These are phyloP conservation scores for Labeo calbasu DNA, from an alignment of 2,797 vertebrate genomes.

Conservation along the genomic window DNA sequence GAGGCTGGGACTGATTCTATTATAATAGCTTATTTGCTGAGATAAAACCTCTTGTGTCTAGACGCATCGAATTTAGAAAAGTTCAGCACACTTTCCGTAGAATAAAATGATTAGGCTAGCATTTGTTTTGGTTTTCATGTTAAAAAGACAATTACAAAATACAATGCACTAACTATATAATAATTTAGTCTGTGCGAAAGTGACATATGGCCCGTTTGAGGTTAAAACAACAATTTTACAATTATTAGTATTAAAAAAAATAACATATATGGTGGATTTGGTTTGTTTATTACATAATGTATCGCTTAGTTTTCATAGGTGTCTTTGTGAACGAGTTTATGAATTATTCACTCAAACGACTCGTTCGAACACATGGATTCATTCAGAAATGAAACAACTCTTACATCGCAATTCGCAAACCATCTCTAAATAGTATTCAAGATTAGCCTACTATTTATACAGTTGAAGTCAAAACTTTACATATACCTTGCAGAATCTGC, in stretches of 20 bases:
- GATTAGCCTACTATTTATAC: not conserved
- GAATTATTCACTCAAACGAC: not conserved
- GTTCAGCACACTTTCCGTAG: not conserved
- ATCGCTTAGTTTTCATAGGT: too few relatives aligned
- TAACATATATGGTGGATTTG: not conserved
- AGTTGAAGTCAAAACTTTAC: too few relatives aligned
- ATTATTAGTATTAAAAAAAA: not conserved
- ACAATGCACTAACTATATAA: not conserved
- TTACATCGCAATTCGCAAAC: not conserved
- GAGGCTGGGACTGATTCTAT: slow-evolving; percentile 75
- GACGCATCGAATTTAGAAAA: not conserved
- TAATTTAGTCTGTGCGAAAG: not conserved
- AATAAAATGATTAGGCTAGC: not conserved
- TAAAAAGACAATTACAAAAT: slow-evolving; percentile 14
- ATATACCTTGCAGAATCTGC: too few relatives aligned
- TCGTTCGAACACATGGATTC: not conserved
- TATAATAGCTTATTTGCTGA: slow-evolving; percentile 79
- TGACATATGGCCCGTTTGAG: not conserved
- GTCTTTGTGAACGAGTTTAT: not conserved
- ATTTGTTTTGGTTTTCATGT: not conserved
- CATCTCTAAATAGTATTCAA: not conserved
- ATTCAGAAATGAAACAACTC: not conserved
- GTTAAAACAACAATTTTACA: not conserved
- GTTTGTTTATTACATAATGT: not conserved
- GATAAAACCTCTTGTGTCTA: slow-evolving; percentile 62